These are phyloP conservation scores for Oxyura jamaicensis DNA, from an alignment of 2,113 vertebrate species.

Conservation along the genomic window DNA sequence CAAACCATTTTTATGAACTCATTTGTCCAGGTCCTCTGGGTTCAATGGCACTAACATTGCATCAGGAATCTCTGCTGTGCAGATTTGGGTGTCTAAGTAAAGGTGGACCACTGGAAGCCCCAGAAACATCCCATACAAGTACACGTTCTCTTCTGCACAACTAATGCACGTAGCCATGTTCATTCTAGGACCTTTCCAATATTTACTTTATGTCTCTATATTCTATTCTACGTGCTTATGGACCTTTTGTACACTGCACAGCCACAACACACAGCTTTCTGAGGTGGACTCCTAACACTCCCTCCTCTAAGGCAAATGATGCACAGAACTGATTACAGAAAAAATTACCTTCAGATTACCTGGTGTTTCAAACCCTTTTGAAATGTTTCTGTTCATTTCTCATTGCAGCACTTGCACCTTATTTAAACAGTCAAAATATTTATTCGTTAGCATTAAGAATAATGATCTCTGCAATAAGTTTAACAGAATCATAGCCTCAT, in stretches of 20 bases:
- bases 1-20: rapidly evolving
- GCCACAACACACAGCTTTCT: background rate
- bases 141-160: background rate
- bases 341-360: background rate
- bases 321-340: background rate
- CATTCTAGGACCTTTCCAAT: background rate
- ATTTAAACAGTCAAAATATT: background rate
- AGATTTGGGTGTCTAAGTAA: background rate
- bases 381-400: background rate
- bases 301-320: background rate
- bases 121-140: background rate
- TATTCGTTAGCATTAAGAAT: background rate
- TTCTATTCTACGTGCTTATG: background rate
- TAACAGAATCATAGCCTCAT: background rate
- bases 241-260: background rate
- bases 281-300: background rate
- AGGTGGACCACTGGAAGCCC: background rate
- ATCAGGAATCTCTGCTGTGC: background rate
- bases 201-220: background rate
- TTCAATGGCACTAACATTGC: rapidly evolving
- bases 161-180: background rate
- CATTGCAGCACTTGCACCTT: background rate
- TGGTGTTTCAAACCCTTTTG: background rate
- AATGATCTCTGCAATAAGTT: background rate
- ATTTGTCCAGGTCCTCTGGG: background rate